A percentile compares a stretch with the other conserved stretches of the same genome.
Conservation (phyloP, 2,888 invertebrate species). For the Uropetala carovei region DNA sequence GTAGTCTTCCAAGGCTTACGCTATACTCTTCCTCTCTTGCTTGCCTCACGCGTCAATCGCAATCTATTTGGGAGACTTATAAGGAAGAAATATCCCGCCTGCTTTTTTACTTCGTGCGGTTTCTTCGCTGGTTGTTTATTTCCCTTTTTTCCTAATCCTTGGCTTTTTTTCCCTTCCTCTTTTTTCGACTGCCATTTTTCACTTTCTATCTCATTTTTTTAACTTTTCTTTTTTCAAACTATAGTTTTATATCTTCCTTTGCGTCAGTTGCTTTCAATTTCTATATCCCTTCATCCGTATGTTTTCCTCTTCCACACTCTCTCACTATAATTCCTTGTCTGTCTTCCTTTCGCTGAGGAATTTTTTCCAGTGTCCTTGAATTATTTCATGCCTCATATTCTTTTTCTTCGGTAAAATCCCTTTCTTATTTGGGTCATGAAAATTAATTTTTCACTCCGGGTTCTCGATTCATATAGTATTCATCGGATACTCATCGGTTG, state of each 20-base stretch:
- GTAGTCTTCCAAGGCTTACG: neutral
- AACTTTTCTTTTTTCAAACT: neutral
- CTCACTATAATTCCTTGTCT: no score
- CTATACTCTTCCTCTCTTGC: neutral
- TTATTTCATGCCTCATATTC: no score
- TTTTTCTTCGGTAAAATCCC: no score
- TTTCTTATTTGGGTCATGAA: no score
- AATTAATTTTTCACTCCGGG: no score
- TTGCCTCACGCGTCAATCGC: neutral
- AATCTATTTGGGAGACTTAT: neutral
- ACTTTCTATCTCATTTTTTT: neutral
- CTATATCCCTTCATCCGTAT: neutral
- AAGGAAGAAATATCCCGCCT: neutral
- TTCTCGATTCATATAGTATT: no score
- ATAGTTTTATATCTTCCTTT: neutral
- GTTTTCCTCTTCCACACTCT: neutral
- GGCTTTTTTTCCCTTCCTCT: neutral
- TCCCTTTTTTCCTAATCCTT: neutral
- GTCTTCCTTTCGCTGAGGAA: no score
- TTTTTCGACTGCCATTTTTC: no score
- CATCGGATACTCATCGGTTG: no score
- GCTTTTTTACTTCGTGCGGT: neutral
- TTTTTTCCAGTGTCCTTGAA: no score
- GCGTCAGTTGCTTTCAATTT: neutral
- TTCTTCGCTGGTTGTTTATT: neutral